Percentiles rank a stretch among this genome's conserved stretches.
phyloP scores from a whole-genome alignment of 2,113 vertebrate genomes.

The human region DNA sequence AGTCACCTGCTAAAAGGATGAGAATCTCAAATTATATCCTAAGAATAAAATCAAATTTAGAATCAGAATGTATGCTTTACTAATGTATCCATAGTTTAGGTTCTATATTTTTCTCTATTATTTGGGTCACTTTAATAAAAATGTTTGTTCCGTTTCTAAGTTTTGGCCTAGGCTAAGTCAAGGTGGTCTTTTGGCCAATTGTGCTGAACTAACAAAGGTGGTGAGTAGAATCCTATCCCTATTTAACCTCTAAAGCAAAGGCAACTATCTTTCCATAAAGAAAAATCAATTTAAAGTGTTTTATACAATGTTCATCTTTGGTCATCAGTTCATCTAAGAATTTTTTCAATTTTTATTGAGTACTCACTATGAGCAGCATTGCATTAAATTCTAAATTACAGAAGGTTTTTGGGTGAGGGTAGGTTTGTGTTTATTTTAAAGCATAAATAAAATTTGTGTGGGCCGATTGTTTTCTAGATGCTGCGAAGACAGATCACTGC shows the following conservation, averaged over 20 bases:
- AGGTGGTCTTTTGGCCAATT: not conserved
- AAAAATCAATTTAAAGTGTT: not conserved
- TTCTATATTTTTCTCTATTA: not conserved
- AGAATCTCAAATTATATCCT: not conserved
- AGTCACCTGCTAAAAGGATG: not conserved
- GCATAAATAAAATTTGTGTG: not conserved
- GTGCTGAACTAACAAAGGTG: not conserved
- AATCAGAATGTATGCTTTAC: not conserved
- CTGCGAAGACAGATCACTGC: not conserved
- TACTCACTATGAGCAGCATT: not conserved
- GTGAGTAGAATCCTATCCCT: not conserved
- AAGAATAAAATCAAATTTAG: not conserved
- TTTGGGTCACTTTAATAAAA: not conserved
- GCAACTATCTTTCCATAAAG: not conserved
- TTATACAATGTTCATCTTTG: not conserved
- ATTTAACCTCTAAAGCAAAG: not conserved
- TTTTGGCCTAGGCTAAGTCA: not conserved
- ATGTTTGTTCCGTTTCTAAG: not conserved
- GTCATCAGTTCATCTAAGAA: not conserved
- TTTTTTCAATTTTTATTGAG: not conserved
- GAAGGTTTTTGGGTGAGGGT: not conserved
- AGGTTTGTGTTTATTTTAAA: not conserved
- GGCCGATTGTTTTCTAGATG: not conserved
- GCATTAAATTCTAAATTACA: not conserved
- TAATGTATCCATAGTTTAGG: not conserved